Evolutionary conservation across 2,888 invertebrate species (phyloP), one percentile per base, ranked within the genome.

Genomic region (Ophion ellenae): DNA sequence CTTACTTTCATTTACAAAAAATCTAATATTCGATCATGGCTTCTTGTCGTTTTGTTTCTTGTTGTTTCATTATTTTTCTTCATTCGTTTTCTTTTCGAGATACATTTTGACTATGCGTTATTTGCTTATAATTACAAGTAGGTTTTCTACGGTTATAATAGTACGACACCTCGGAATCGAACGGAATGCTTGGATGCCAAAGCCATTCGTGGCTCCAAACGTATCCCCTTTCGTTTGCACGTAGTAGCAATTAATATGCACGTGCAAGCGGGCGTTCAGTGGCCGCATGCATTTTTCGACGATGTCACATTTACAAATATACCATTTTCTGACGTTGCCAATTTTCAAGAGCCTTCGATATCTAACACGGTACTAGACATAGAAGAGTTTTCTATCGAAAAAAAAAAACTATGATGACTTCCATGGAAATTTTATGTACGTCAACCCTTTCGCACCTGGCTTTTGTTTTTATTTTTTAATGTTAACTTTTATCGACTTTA

Each of bases 1-100:
- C 89, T 91, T 91, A 89, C 78, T 91, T 89, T 91, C 90, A 91
- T 92, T 92, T 93, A 93, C 91, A 93, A 92, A 92, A 91, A 92
- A 53, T 59, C 89, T 91, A 90, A 89, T 87, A 84, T 74, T 88
- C 86, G 87, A 87, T 85, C 88, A 89, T 85, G 87, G 84, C 78
- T 85, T 81, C 77, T 86, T 83, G 83, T 45, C 66, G 80, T 79
- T 76, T 53, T 28, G 45, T 63, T 70, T 71, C 24, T 78, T 67
- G 17, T 76, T 70, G 32, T 57, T 53, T 63, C 20, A 84, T 81
- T 67, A 84, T 73, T 75, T 84, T 53, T 57, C 53, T 32, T 36
- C 11, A 11, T 9, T 81, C 63, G 36, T 47, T 57, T 70, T 67
- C 32, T 73, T 74, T 47, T 83, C 69, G 77, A 81, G 81, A 86